Evolutionary conservation across 2,113 vertebrate genomes (phyloP).

Genomic region (Odocoileus virginianus): DNA sequence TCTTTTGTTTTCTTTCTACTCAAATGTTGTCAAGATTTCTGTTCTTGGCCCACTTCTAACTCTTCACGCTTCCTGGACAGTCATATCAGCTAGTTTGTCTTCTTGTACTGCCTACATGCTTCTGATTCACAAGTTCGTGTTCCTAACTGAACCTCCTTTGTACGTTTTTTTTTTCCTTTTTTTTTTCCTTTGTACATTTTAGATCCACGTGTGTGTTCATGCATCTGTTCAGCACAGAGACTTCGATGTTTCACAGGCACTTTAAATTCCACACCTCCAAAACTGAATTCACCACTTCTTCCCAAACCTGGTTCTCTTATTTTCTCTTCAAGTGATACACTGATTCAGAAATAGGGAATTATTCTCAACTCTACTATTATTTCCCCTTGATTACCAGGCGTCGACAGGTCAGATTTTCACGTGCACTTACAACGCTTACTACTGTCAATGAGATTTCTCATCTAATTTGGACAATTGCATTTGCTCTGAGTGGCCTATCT

Average conservation of each 20-base stretch:
- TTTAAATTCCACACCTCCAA: not conserved
- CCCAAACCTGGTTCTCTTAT: not conserved
- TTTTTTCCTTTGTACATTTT: not conserved
- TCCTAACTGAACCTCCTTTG: not conserved
- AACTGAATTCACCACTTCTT: not conserved
- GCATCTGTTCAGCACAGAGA: not conserved
- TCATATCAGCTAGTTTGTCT: not conserved
- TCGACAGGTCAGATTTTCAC: not conserved
- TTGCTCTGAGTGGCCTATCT: not conserved
- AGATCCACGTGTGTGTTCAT: not conserved
- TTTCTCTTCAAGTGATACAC: not conserved
- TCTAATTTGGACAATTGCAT: not conserved
- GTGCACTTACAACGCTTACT: not conserved
- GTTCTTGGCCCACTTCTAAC: not conserved
- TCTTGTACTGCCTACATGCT: not conserved
- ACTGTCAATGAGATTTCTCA: not conserved
- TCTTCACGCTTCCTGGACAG: not conserved
- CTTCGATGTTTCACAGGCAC: not conserved
- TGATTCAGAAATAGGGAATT: not conserved
- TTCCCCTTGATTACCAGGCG: not conserved
- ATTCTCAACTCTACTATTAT: not conserved
- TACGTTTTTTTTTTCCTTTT: not conserved
- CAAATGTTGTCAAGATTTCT: not conserved
- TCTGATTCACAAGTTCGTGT: not conserved
- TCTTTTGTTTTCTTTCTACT: not conserved